These are phyloP conservation scores for Donacobius atricapilla DNA, from an alignment of 2,113 vertebrate genomes.

Conservation along the genomic window DNA sequence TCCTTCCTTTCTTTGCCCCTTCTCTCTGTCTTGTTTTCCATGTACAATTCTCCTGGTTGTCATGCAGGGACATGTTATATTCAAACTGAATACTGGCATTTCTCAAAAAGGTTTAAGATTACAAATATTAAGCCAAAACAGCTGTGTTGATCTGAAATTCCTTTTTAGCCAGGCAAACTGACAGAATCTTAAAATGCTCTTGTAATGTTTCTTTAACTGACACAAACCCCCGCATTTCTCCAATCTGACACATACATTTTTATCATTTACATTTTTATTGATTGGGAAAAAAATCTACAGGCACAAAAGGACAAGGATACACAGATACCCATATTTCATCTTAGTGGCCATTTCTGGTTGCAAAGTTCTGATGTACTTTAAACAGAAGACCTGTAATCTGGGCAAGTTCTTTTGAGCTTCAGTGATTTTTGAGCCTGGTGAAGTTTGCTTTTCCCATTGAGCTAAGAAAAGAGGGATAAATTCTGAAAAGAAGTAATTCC, in stretches of 20 bases:
- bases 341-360: background rate
- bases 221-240: background rate
- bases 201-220: background rate
- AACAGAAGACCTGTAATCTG: background rate
- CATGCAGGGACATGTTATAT: background rate
- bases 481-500: background rate
- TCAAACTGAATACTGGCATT: background rate
- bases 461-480: background rate
- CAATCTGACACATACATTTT: background rate
- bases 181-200: background rate
- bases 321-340: background rate
- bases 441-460: background rate
- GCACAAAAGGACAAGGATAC: background rate
- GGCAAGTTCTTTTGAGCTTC: background rate
- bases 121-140: constrained; percentile 7
- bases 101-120: constrained; percentile 1
- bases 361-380: background rate
- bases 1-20: background rate
- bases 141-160: background rate
- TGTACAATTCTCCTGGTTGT: background rate
- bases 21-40: background rate
- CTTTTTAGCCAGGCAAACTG: background rate
- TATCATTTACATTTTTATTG: constrained; percentile 12
- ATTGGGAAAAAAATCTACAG: background rate
- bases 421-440: background rate